Conservation (phyloP, 2,113 vertebrate species). For the Oenanthe melanoleuca region DNA sequence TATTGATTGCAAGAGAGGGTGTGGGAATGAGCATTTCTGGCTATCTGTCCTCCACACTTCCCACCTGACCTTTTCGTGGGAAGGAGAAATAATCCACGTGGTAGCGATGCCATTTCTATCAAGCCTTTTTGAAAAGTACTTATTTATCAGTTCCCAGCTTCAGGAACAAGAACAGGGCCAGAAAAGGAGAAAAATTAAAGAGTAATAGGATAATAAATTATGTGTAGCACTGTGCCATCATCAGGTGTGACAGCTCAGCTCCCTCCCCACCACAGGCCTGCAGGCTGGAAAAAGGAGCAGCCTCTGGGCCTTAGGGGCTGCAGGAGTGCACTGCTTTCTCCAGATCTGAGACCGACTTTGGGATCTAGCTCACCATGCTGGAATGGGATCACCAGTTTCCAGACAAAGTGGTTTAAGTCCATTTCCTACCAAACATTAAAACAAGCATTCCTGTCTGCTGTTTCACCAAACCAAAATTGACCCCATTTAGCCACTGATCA, state of each 20-base stretch:
- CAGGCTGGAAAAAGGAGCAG: background rate
- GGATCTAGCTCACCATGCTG: rapidly evolving
- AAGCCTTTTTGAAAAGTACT: background rate
- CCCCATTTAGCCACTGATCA: background rate
- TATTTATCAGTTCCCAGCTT: background rate
- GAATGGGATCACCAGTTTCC: background rate
- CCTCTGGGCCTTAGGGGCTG: background rate
- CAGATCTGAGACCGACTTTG: background rate
- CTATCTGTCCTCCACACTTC: background rate
- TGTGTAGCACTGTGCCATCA: rapidly evolving
- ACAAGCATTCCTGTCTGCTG: background rate
- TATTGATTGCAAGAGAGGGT: background rate
- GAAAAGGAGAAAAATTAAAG: background rate
- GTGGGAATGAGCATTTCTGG: background rate
- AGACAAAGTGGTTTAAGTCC: background rate
- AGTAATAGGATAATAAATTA: background rate
- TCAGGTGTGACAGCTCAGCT: background rate
- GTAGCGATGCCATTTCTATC: rapidly evolving
- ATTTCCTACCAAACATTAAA: background rate
- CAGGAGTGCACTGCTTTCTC: rapidly evolving
- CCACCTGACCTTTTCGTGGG: background rate
- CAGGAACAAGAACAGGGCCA: background rate
- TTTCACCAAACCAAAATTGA: background rate
- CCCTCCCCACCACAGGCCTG: background rate
- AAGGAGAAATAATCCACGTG: background rate